Evolutionary conservation across 2,888 invertebrate species (phyloP).

Genomic region (Ceratothoa steindachneri): DNA sequence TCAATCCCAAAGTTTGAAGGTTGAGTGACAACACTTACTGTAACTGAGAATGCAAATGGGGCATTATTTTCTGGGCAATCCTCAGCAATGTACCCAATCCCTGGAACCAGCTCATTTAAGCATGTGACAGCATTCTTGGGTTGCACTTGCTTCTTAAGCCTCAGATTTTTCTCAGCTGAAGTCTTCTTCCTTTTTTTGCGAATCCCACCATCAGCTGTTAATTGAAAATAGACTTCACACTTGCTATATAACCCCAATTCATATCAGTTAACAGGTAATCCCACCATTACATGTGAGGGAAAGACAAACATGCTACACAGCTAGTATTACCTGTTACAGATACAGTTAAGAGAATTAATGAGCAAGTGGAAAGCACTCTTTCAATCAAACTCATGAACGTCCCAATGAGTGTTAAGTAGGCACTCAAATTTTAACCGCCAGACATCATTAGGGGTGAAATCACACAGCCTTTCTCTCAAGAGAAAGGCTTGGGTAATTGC

Average conservation of each 20-base stretch:
- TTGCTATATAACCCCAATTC: not conserved
- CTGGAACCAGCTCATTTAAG: constrained; percentile 43
- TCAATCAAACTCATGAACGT: not conserved
- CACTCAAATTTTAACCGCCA: not conserved
- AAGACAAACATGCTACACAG: not conserved
- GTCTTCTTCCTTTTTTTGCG: constrained; percentile 42
- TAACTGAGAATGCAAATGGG: constrained; percentile 39
- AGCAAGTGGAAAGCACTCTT: not conserved
- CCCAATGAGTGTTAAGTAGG: not conserved
- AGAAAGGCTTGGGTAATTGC: not conserved
- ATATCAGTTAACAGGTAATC: not conserved
- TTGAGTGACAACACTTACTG: constrained; percentile 28
- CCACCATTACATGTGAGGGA: not conserved
- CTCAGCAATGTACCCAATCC: constrained; percentile 33
- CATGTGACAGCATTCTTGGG: constrained; percentile 47
- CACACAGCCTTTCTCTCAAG: not conserved
- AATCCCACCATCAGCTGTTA: constrained; percentile 14
- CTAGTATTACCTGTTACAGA: not conserved
- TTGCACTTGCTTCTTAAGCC: constrained; percentile 37
- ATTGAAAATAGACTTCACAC: not conserved
- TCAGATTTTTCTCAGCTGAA: constrained; percentile 40
- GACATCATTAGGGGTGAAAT: not conserved
- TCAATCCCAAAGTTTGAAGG: too few species aligned
- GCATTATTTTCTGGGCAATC: constrained; percentile 39
- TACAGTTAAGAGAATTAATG: not conserved